These are phyloP conservation scores for Ctenochaetus hawaiiensis DNA, from an alignment of 2,797 vertebrate species.

Conservation along the genomic window DNA sequence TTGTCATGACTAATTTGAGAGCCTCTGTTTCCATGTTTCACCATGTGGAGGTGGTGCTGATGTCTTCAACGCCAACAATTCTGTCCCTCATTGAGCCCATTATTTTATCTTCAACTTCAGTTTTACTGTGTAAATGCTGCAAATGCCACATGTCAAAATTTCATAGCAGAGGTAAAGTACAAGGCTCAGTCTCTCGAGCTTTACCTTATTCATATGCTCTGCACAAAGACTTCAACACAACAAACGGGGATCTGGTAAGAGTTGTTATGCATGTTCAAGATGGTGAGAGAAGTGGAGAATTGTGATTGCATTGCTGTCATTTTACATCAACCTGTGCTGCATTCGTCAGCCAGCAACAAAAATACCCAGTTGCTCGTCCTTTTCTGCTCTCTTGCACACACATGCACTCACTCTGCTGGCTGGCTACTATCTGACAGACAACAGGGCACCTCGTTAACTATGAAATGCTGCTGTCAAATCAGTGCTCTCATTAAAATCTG, in stretches of 20 bases:
- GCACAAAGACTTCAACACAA: conserved; percentile 12
- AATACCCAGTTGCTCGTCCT: conserved; percentile 31
- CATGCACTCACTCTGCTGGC: conserved; percentile 25
- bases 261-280: conserved; percentile 35
- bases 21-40: conserved; percentile 34
- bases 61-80: conserved; percentile 38
- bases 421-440: conserved; percentile 56
- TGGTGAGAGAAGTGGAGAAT: conserved; percentile 30
- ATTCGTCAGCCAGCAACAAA: conserved; percentile 26
- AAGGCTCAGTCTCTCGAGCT: conserved; percentile 6
- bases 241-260: conserved; percentile 32
- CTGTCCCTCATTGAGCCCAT: conserved; percentile 27
- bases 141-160: conserved; percentile 39
- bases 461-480: conserved; percentile 66
- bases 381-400: conserved; percentile 14
- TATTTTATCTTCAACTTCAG: no score
- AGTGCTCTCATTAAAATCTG: conserved; percentile 69
- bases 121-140: conserved; percentile 23
- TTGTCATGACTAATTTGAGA: conserved; percentile 58
- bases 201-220: conserved; percentile 7
- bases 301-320: conserved; percentile 24
- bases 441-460: conserved; percentile 60
- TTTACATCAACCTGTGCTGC: conserved; percentile 41
- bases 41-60: conserved; percentile 39
- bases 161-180: conserved; percentile 22